Conservation (phyloP, 2,113 vertebrate species). For the Lanius collurio region DNA sequence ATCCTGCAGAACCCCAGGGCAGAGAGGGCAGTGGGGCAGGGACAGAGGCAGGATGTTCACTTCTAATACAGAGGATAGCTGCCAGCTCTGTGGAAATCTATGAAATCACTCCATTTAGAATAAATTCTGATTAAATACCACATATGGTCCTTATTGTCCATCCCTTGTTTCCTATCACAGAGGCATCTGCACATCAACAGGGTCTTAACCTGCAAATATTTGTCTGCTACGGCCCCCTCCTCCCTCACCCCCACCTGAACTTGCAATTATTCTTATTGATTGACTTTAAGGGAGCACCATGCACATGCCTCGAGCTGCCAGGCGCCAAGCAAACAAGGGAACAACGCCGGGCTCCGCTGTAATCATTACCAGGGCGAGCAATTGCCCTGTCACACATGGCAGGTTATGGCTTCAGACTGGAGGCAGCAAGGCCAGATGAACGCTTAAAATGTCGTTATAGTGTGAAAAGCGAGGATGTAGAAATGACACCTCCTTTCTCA, state of each 20-base stretch:
- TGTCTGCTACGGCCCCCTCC: not conserved
- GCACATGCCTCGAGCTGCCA: not conserved
- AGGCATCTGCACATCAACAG: conserved; percentile 14
- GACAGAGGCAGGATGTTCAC: accelerated
- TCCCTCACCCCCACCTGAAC: conserved; percentile 1
- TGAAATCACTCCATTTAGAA: conserved; percentile 5
- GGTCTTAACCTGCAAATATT: conserved; percentile 8
- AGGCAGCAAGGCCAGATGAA: conserved; percentile 53
- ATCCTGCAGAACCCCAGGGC: not conserved
- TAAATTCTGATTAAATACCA: conserved; percentile 35
- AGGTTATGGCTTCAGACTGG: conserved; percentile 24
- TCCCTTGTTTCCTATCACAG: not conserved
- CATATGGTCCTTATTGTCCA: not conserved
- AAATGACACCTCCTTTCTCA: conserved; percentile 33
- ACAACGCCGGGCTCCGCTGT: not conserved
- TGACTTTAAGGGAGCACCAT: conserved; percentile 27
- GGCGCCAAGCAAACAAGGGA: not conserved
- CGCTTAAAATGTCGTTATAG: not conserved
- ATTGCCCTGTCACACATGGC: conserved; percentile 40
- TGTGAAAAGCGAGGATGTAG: conserved; percentile 13
- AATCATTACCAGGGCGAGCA: not conserved
- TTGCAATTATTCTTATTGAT: conserved; percentile 40
- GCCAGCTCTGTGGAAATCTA: conserved; percentile 3
- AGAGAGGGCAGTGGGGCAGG: not conserved
- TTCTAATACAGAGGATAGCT: not conserved